Evolutionary conservation across 2,888 invertebrate species (phyloP).

Genomic region (Eupithecia subumbrata): DNA sequence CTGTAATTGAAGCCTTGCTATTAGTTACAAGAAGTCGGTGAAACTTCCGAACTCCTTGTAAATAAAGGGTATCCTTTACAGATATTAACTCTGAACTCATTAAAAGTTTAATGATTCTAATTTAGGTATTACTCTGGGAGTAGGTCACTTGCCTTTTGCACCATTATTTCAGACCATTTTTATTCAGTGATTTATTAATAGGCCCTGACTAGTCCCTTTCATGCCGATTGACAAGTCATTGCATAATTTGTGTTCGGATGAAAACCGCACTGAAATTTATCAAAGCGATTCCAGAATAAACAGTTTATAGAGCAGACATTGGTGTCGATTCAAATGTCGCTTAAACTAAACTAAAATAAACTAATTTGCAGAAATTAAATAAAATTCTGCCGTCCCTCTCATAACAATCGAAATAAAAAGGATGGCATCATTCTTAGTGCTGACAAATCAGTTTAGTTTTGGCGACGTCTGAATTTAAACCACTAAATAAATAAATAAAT

Average conservation of each 20-base stretch:
- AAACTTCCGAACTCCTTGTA: slow-evolving; percentile 47
- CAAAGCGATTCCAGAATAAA: neutral
- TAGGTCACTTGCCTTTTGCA: neutral
- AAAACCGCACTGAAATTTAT: neutral
- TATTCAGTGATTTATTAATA: slow-evolving; percentile 14
- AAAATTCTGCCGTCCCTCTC: neutral
- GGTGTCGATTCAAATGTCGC: neutral
- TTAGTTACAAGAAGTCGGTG: slow-evolving; percentile 49
- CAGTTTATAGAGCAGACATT: neutral
- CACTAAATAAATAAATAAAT: no score
- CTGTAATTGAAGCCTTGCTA: slow-evolving; percentile 37
- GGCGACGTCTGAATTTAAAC: no score
- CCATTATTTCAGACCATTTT: neutral
- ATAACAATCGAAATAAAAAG: no score
- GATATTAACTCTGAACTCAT: slow-evolving; percentile 56
- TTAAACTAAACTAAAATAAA: no score
- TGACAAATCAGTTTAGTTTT: no score
- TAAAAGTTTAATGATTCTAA: slow-evolving; percentile 52
- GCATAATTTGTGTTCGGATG: neutral
- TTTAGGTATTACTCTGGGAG: neutral
- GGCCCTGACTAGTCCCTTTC: neutral
- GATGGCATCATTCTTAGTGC: no score
- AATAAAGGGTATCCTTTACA: slow-evolving; percentile 52
- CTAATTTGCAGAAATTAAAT: no score
- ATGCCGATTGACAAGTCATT: neutral